Evolutionary conservation across 2,113 vertebrate genomes (phyloP).

Genomic region (Oncorhynchus nerka): DNA sequence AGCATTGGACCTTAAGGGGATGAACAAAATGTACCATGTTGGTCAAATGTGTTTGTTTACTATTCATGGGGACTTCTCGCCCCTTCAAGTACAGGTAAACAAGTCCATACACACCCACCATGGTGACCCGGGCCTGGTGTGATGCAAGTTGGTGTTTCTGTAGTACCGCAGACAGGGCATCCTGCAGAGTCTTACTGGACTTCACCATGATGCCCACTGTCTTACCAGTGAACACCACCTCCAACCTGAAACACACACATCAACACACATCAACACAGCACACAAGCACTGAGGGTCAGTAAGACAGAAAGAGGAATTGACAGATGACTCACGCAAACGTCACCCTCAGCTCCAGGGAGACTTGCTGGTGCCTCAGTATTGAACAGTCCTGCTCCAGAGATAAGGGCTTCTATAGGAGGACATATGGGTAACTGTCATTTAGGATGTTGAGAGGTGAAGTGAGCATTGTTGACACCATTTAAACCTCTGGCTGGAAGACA

Average conservation of each 20-base stretch:
- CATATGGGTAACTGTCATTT: neutral
- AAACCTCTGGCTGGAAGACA: neutral
- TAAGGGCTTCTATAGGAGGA: conserved; percentile 77
- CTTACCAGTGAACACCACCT: conserved; percentile 78
- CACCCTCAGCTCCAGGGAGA: conserved; percentile 89
- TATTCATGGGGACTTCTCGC: too few species aligned
- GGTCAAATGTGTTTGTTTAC: too few species aligned
- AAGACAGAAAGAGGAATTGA: conserved; percentile 11
- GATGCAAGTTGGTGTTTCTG: conserved; percentile 80
- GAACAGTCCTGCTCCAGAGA: conserved; percentile 92
- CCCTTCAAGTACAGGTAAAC: too few species aligned
- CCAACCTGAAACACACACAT: conserved; percentile 77
- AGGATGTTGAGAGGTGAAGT: too few species aligned
- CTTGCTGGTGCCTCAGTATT: conserved; percentile 88
- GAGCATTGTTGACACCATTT: too few species aligned
- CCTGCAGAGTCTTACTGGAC: conserved; percentile 88
- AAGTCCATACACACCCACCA: conserved; percentile 57
- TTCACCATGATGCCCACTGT: conserved; percentile 82
- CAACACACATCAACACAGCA: too few species aligned
- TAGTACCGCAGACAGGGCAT: conserved; percentile 81
- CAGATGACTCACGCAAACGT: conserved; percentile 85
- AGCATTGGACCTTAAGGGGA: too few species aligned
- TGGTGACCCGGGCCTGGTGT: conserved; percentile 67
- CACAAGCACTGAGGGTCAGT: neutral
- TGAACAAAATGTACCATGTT: too few species aligned